Evolutionary conservation across 2,888 invertebrate genomes (phyloP).

Genomic region (Druceiella hillmani): DNA sequence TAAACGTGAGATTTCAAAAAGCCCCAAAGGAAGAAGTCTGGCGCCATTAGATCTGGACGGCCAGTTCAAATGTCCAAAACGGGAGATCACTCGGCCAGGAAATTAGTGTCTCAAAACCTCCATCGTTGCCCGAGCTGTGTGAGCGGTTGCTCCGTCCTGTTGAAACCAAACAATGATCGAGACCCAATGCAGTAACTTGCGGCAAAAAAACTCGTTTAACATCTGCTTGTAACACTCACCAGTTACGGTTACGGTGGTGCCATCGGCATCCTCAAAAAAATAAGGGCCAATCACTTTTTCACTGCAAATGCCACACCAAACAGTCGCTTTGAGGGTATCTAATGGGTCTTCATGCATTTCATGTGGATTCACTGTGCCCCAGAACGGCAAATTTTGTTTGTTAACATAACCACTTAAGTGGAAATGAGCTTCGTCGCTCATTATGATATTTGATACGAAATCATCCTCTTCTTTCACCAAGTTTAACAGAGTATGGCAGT

Average conservation of each 20-base stretch:
- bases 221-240: too few species aligned
- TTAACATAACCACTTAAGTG: too few species aligned
- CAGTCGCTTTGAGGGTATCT: too few species aligned
- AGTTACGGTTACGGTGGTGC: constrained; percentile 1
- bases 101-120: constrained; percentile 14
- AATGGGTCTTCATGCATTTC: too few species aligned
- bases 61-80: constrained; percentile 9
- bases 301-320: too few species aligned
- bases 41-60: constrained; percentile 1
- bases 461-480: too few species aligned
- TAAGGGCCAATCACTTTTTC: too few species aligned
- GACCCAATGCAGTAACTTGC: background rate
- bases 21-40: constrained; percentile 4
- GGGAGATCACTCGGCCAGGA: constrained; percentile 14
- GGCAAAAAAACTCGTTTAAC: background rate
- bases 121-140: constrained; percentile 14
- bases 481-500: too few species aligned
- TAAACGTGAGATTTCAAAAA: constrained; percentile 3
- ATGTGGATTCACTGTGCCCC: too few species aligned
- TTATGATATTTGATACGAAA: too few species aligned
- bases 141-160: constrained; percentile 3
- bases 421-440: too few species aligned
- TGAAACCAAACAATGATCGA: background rate
- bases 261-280: constrained; percentile 7
- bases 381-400: too few species aligned